phyloP scores from a whole-genome alignment of 2,113 vertebrate genomes.

The Trochalopteron elliotii region DNA sequence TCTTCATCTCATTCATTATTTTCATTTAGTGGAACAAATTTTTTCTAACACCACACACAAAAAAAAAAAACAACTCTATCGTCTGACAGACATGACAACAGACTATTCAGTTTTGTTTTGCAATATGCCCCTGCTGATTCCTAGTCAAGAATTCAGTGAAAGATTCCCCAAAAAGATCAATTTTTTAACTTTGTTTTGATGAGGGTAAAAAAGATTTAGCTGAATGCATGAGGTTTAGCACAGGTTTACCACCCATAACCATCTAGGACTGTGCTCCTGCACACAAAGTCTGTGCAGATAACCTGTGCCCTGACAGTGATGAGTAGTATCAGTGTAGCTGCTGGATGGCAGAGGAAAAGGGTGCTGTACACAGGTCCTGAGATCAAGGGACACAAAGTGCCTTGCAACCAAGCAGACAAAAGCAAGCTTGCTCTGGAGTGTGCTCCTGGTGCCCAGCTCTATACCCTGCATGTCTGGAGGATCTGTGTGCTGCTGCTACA shows the following conservation, averaged over 20 bases:
- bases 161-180: neutral
- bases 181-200: neutral
- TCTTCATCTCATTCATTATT: neutral
- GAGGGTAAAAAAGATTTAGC: neutral
- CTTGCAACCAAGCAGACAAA: fast-evolving
- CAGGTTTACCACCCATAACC: neutral
- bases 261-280: neutral
- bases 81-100: neutral
- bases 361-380: neutral
- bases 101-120: neutral
- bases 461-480: neutral
- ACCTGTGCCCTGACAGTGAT: neutral
- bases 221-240: neutral
- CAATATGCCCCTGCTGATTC: neutral
- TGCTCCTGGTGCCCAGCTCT: neutral
- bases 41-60: neutral
- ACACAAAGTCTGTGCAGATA: neutral
- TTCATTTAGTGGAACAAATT: neutral
- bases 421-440: neutral
- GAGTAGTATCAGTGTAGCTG: neutral
- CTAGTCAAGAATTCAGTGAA: neutral
- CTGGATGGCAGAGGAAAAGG: neutral
- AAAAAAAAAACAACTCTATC: neutral
- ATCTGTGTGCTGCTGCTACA: neutral
- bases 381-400: neutral